phyloP scores from a whole-genome alignment of 2,113 vertebrate genomes.

The Paramormyrops kingsleyae region DNA sequence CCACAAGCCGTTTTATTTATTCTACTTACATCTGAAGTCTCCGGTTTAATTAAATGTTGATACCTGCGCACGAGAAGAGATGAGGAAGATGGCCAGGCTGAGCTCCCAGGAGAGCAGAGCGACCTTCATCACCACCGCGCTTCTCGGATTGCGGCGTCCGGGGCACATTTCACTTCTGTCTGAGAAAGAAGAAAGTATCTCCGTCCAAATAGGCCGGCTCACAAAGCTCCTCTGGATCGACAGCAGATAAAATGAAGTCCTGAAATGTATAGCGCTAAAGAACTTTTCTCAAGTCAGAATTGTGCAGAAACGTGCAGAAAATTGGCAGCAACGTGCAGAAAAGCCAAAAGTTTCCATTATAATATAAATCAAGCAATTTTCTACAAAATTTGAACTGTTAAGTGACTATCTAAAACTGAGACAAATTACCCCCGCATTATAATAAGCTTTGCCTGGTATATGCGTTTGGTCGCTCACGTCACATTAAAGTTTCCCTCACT shows the following conservation, averaged over 20 bases:
- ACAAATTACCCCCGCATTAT: neutral
- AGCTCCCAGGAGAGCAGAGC: constrained; percentile 44
- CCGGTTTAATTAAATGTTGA: constrained; percentile 7
- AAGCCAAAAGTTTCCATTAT: neutral
- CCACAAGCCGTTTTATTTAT: neutral
- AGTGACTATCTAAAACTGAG: neutral
- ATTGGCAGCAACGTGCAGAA: neutral
- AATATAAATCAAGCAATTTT: neutral
- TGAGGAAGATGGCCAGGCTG: constrained; percentile 43
- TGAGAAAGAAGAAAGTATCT: neutral
- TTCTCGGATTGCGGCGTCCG: constrained; percentile 21
- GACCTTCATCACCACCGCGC: constrained; percentile 41
- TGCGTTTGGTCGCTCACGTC: neutral
- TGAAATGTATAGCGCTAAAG: constrained; percentile 26
- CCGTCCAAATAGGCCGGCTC: constrained; percentile 17
- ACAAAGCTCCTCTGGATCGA: neutral
- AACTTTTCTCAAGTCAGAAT: neutral
- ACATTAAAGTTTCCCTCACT: neutral
- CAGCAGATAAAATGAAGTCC: neutral
- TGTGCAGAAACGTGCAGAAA: neutral
- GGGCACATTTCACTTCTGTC: constrained; percentile 25
- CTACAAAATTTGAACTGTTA: neutral
- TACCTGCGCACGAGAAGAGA: constrained; percentile 58
- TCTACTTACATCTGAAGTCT: neutral
- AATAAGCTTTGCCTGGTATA: neutral